Evolutionary conservation across 2,888 invertebrate species (phyloP).

Genomic region (Myathropa florea): DNA sequence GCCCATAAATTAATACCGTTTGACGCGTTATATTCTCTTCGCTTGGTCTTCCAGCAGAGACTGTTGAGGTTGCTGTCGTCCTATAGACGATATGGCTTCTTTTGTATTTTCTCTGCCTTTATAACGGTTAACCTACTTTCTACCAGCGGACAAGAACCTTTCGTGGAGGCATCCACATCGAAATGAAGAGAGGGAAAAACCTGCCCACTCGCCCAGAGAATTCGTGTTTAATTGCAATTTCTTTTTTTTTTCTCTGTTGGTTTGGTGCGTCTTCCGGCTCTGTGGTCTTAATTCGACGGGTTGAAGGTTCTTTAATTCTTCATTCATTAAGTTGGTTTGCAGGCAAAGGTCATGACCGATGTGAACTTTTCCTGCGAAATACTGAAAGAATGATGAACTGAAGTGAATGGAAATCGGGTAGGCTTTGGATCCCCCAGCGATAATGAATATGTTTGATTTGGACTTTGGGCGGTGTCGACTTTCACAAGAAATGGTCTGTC

Average conservation of each 20-base stretch:
- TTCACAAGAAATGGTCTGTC: too few species aligned
- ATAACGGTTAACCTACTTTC: constrained; percentile 65
- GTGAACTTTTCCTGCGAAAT: constrained; percentile 1
- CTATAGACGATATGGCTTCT: constrained; percentile 38
- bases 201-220: constrained; percentile 5
- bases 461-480: too few species aligned
- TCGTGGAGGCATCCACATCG: constrained; percentile 22
- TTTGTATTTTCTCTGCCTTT: constrained; percentile 51
- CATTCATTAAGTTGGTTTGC: not conserved
- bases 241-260: not conserved
- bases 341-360: constrained; percentile 1
- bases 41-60: not conserved
- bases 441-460: not conserved
- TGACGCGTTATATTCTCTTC: constrained; percentile 36
- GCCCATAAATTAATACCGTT: constrained; percentile 56
- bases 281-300: not conserved
- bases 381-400: not conserved
- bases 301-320: constrained; percentile 10
- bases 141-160: constrained; percentile 52
- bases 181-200: not conserved
- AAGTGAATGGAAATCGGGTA: not conserved
- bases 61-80: constrained; percentile 6
- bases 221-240: constrained; percentile 44
- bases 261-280: not conserved
- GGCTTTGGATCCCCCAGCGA: not conserved